Evolutionary conservation across 1,140 invertebrate genomes (phyloP).

Genomic region (Drosophila tropicalis): DNA sequence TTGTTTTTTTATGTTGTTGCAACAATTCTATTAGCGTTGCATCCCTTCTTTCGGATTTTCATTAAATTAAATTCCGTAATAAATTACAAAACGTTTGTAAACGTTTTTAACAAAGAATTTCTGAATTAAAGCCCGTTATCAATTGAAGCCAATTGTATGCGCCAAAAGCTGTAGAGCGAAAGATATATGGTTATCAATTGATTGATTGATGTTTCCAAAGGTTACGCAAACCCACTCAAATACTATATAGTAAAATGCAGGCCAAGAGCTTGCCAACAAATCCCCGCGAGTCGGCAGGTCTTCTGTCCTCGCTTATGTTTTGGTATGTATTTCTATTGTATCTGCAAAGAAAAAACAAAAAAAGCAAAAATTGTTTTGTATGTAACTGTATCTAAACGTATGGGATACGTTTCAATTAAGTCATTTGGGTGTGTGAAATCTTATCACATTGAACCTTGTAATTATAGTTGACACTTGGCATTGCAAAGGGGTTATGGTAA

Average conservation of each 20-base stretch:
- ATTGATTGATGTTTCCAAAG: slow-evolving; percentile 5
- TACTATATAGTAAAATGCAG: slow-evolving; percentile 42
- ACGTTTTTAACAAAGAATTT: slow-evolving; percentile 4
- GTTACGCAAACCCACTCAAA: slow-evolving; percentile 14
- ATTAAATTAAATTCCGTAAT: neutral
- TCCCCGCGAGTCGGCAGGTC: slow-evolving; percentile 63
- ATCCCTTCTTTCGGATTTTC: neutral
- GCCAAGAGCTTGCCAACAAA: slow-evolving; percentile 60
- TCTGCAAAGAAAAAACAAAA: neutral
- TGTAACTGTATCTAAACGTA: slow-evolving; percentile 5
- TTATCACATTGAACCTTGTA: slow-evolving; percentile 19
- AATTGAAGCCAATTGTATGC: neutral
- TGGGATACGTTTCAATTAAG: slow-evolving; percentile 6
- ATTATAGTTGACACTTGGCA: slow-evolving; percentile 14
- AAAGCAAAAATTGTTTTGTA: neutral
- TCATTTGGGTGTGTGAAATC: neutral
- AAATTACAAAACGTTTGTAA: neutral
- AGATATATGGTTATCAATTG: neutral
- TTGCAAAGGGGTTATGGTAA: no score
- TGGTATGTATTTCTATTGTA: slow-evolving; percentile 48
- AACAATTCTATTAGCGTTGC: neutral
- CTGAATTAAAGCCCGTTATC: neutral
- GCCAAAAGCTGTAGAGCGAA: neutral
- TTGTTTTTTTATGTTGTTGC: neutral
- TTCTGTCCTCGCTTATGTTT: slow-evolving; percentile 66